Percentiles rank a stretch among this genome's conserved stretches.
Evolutionary conservation across 1,140 invertebrate genomes (phyloP).

Genomic region (Bacillus rossius): DNA sequence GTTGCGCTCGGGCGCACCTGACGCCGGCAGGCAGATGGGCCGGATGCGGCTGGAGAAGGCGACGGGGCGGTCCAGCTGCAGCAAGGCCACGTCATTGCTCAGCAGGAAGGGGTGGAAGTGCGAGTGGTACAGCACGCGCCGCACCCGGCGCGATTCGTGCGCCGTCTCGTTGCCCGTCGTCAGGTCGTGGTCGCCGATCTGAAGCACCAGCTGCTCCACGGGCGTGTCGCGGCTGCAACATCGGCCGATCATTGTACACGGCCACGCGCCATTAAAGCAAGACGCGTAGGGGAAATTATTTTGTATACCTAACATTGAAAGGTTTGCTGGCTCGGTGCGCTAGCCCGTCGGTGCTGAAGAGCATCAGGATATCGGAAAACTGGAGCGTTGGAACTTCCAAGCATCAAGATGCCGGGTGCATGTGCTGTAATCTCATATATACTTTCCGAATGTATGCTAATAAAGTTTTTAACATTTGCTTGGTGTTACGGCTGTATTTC

Average conservation of each 20-base stretch:
- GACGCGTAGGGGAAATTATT: background rate
- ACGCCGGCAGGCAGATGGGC: constrained; percentile 44
- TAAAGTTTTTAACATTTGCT: no score
- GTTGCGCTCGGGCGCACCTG: no score
- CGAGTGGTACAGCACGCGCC: constrained; percentile 34
- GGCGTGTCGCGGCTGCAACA: constrained; percentile 32
- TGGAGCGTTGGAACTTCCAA: no score
- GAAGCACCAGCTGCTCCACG: constrained; percentile 25
- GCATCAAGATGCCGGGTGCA: no score
- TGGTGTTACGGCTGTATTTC: no score
- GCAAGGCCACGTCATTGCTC: constrained; percentile 46
- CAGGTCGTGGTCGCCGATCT: constrained; percentile 37
- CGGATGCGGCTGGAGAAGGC: constrained; percentile 38
- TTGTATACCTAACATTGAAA: no score
- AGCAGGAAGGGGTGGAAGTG: constrained; percentile 39
- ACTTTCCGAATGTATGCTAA: no score
- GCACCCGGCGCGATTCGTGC: constrained; percentile 26
- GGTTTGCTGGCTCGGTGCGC: no score
- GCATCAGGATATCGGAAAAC: no score
- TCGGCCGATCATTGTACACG: background rate
- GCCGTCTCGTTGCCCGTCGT: constrained; percentile 33
- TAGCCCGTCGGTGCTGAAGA: no score
- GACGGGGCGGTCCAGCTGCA: constrained; percentile 38
- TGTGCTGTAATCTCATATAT: no score
- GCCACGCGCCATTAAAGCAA: background rate